Base-by-base conservation (phyloP, 37 sponge, comb jelly and placozoan species). In the Diacarnus erythraeanus region DNA sequence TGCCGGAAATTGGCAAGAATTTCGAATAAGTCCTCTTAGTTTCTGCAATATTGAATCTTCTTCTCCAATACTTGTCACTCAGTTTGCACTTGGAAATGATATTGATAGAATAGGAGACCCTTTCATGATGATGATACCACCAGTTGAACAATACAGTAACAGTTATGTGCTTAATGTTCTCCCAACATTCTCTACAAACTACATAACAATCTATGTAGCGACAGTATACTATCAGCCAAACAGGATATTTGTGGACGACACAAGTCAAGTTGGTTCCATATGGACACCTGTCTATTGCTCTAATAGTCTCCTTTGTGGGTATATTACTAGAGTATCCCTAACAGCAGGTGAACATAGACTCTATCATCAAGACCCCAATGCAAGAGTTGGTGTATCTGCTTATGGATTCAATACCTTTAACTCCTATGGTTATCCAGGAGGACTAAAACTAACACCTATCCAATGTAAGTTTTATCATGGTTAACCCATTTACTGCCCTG, bases 341-440 rank as follows among this genome's bases (percentile, higher is more conserved):
- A 10, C 66, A 33, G 56, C 66, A 35, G 83, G 83, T 27, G 76
- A 64, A 59, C 83, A 83, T 20, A 29, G 37, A 21, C 38, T 83
- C 6, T 67, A 56, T 34, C 87, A 86, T 86, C n/a, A 8, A 64
- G 81, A 78, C 22, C 10, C 35, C 27, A 20, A 8, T 59, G 66
- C 77, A 29, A 77, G 68, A 29, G 22, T 88, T 72, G 83, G 85
- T 38, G 69, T 84, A 1, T 54, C 74, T 34, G 70, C 81, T 22
- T 89, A 89, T 76, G 90, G 78, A 41, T 84, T 69, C 22, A 61
- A 84, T 43, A 64, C 21, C 18, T 60, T 31, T 20, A 66, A 84
- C 39, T 83, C 81, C 2, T 89, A 84, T 67, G 86, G 90, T 5
- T 89, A 79, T 61, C 71, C 86, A 60, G 90, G 82, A 69, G 90